Evolutionary conservation across 2,797 vertebrate species (phyloP).

Genomic region (Psittacula echo): DNA sequence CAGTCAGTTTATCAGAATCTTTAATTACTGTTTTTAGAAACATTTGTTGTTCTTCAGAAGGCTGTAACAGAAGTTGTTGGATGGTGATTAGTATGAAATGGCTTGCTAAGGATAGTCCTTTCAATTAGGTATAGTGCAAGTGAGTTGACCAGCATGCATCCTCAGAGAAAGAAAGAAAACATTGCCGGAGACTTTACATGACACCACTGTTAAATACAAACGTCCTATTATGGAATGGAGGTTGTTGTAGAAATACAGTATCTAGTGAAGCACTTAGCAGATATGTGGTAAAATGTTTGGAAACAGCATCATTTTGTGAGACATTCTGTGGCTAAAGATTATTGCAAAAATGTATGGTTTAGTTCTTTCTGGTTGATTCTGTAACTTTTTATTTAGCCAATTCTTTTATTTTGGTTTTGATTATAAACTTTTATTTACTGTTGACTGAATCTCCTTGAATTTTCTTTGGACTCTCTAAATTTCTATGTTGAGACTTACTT

Average conservation of each 20-base stretch:
- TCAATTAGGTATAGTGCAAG: rapidly evolving
- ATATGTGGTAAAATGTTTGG: background rate
- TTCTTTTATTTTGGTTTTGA: background rate
- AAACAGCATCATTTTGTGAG: background rate
- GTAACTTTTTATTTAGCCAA: background rate
- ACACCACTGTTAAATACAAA: background rate
- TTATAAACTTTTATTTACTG: background rate
- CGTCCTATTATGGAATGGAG: background rate
- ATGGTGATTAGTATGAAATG: background rate
- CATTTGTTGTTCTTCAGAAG: background rate
- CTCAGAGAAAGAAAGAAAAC: background rate
- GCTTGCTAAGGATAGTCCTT: background rate
- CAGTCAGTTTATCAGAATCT: background rate
- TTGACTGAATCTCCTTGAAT: background rate
- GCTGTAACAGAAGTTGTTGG: background rate
- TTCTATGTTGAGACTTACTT: background rate
- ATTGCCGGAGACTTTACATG: background rate
- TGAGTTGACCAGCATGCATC: background rate
- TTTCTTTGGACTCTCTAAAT: background rate
- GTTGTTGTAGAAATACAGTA: background rate
- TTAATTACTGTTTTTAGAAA: background rate
- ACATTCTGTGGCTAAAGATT: background rate
- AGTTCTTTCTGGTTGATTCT: background rate
- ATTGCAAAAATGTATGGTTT: background rate
- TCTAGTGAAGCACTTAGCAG: background rate